phyloP scores from a whole-genome alignment of 2,113 vertebrate genomes.

The Ceratotherium simum region DNA sequence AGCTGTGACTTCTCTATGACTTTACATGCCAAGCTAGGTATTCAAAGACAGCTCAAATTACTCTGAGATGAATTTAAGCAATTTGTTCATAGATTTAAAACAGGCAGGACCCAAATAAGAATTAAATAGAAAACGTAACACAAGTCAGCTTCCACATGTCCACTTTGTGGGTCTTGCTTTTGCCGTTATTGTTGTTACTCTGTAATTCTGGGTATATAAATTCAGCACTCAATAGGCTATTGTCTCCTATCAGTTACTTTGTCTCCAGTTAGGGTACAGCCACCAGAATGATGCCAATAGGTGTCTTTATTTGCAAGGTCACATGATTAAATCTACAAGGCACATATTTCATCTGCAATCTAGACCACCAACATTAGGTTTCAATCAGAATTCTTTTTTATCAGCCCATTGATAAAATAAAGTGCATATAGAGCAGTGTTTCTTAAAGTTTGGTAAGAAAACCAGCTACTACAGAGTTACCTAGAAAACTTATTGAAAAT shows the following conservation, averaged over 20 bases:
- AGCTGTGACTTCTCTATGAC: not conserved
- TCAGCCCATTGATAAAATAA: not conserved
- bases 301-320: not conserved
- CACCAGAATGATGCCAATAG: not conserved
- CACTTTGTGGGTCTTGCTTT: not conserved
- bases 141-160: not conserved
- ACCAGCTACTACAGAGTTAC: not conserved
- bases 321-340: not conserved
- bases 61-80: not conserved
- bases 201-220: not conserved
- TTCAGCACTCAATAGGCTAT: not conserved
- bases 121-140: slow-evolving; percentile 1
- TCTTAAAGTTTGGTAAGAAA: not conserved
- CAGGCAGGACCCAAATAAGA: not conserved
- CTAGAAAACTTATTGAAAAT: not conserved
- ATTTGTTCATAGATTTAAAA: not conserved
- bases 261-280: not conserved
- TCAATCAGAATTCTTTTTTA: not conserved
- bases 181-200: not conserved
- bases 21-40: not conserved
- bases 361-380: not conserved
- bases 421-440: not conserved
- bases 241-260: not conserved
- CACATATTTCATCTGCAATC: not conserved
- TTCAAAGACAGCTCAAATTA: not conserved